Conservation (phyloP, 2,113 vertebrate genomes). For the Scytalopus superciliaris region DNA sequence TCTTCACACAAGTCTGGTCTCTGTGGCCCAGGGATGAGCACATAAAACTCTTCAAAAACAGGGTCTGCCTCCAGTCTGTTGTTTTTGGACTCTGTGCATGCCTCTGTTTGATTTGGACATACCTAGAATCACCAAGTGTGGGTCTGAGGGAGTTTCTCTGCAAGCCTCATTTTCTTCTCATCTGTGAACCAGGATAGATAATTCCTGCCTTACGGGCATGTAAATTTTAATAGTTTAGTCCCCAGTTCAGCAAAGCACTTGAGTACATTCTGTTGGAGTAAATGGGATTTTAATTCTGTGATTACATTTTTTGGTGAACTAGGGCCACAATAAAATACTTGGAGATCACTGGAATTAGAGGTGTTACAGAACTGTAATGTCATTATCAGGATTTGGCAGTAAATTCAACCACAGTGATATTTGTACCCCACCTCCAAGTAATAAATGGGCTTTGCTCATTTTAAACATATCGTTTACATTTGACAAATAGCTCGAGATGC, state of each 20-base stretch:
- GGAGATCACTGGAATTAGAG: neutral
- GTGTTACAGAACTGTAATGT: neutral
- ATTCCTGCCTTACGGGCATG: conserved; percentile 36
- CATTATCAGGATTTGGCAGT: neutral
- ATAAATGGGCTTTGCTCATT: neutral
- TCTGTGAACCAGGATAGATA: neutral
- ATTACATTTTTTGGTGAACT: neutral
- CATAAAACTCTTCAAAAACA: neutral
- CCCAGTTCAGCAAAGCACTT: conserved; percentile 15
- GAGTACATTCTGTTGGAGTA: neutral
- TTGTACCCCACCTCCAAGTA: neutral
- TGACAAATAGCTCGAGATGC: neutral
- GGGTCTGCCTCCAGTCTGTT: neutral
- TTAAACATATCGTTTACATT: neutral
- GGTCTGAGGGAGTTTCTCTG: neutral
- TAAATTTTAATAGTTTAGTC: neutral
- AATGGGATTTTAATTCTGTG: conserved; percentile 32
- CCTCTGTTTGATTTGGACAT: conserved; percentile 1
- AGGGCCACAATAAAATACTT: neutral
- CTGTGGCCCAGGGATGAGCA: neutral
- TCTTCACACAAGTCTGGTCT: neutral
- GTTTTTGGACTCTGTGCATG: neutral
- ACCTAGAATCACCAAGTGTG: neutral
- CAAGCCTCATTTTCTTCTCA: neutral
- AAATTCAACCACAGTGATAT: neutral